Percentiles rank a stretch among this genome's conserved stretches.
phyloP scores from a whole-genome alignment of 1,140 invertebrate species.

The Heliconius congener region DNA sequence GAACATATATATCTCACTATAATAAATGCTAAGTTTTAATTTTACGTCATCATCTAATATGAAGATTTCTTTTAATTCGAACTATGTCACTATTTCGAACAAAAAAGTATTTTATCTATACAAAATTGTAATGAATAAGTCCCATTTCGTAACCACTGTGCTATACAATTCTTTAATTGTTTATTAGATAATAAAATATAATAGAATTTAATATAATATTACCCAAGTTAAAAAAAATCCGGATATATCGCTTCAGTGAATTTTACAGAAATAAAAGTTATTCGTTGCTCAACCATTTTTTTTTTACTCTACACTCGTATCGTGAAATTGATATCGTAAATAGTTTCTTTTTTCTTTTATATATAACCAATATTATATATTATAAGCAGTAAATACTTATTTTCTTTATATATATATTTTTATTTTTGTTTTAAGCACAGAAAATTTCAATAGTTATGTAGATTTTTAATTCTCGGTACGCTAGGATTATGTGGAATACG shows the following conservation, averaged over 20 bases:
- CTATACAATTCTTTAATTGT: not conserved
- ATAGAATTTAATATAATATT: not conserved
- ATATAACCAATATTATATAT: no score
- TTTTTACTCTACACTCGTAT: not conserved
- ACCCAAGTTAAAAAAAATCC: not conserved
- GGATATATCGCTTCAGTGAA: constrained; percentile 8
- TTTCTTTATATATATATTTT: no score
- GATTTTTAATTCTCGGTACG: no score
- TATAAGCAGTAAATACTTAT: no score
- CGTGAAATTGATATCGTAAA: not conserved
- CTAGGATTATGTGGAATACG: no score
- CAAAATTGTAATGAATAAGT: not conserved
- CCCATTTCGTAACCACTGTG: not conserved
- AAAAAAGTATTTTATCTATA: not conserved
- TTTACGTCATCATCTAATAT: no score
- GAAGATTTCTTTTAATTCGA: no score
- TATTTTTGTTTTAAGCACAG: no score
- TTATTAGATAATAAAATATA: constrained; percentile 13
- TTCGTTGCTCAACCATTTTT: not conserved
- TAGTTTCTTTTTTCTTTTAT: not conserved
- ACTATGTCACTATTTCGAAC: not conserved
- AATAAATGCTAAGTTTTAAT: no score
- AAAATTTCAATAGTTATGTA: no score
- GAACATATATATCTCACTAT: no score
- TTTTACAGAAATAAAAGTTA: constrained; percentile 14